These are phyloP conservation scores for Phymatocera aterrima DNA, from an alignment of 2,888 invertebrate species.

Conservation along the genomic window DNA sequence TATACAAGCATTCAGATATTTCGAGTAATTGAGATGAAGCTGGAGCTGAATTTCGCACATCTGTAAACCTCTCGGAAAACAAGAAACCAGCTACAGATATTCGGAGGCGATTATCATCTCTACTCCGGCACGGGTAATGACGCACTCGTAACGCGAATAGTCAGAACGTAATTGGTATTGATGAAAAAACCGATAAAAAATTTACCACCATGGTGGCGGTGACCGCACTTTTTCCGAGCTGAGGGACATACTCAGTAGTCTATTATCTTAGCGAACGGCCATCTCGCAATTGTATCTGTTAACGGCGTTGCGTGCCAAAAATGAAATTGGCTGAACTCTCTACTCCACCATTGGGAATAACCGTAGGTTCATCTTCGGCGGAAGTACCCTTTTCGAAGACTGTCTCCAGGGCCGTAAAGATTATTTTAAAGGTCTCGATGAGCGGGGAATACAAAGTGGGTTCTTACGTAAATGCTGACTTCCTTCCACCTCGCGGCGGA, in stretches of 20 bases:
- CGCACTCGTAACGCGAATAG: too few relatives aligned
- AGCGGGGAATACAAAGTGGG: conserved; percentile 69
- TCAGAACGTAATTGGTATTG: neutral
- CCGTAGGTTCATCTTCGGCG: conserved; percentile 32
- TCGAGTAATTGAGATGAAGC: neutral
- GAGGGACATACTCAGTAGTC: neutral
- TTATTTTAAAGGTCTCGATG: conserved; percentile 69
- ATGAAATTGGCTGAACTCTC: neutral
- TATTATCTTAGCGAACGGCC: conserved; percentile 19
- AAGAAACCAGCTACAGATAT: too few relatives aligned
- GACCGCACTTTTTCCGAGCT: neutral
- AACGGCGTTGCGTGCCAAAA: conserved; percentile 19
- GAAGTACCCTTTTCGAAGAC: conserved; percentile 30
- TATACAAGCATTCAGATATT: too few relatives aligned
- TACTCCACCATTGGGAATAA: neutral
- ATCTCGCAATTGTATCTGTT: conserved; percentile 22
- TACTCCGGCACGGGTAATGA: too few relatives aligned
- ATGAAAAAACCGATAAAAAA: neutral
- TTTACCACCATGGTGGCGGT: neutral
- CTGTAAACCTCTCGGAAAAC: neutral
- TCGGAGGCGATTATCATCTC: too few relatives aligned
- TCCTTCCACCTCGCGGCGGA: conserved; percentile 44
- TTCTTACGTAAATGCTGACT: conserved; percentile 68
- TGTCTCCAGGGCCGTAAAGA: conserved; percentile 59
- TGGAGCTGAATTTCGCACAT: neutral